These are phyloP conservation scores for Spodoptera picta DNA, from an alignment of 2,888 invertebrate species.

Conservation along the genomic window DNA sequence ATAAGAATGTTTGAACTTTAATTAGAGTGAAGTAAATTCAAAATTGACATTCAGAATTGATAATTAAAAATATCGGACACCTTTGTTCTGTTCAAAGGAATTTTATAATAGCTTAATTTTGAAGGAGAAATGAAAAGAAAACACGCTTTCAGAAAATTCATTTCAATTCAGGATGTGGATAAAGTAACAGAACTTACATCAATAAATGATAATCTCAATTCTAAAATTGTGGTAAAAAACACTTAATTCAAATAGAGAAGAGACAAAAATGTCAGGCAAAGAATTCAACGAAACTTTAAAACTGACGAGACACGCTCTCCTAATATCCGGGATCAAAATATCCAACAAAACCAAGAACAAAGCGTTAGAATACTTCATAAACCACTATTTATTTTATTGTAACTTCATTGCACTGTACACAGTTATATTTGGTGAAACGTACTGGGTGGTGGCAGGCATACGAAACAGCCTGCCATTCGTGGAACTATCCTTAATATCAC, in stretches of 20 bases:
- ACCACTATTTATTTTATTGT: constrained; percentile 60
- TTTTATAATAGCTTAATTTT: constrained; percentile 7
- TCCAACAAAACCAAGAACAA: constrained; percentile 32
- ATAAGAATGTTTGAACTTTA: constrained; percentile 13
- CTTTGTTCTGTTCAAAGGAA: constrained; percentile 37
- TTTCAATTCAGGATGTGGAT: not conserved
- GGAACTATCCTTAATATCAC: constrained; percentile 69
- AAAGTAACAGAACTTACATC: not conserved
- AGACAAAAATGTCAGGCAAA: constrained; percentile 13
- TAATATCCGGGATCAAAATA: constrained; percentile 70
- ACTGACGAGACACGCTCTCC: constrained; percentile 61
- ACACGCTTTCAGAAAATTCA: not conserved
- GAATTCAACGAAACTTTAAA: constrained; percentile 63
- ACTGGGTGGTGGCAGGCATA: constrained; percentile 69
- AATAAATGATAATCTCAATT: not conserved
- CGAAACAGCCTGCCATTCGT: constrained; percentile 63
- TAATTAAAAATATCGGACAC: constrained; percentile 20
- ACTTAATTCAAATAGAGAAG: not conserved
- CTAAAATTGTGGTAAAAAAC: not conserved
- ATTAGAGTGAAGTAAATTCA: constrained; percentile 31
- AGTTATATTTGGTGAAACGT: constrained; percentile 70
- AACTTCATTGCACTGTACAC: constrained; percentile 66
- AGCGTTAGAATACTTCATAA: constrained; percentile 51
- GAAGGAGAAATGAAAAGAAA: too few species aligned
- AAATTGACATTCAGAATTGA: constrained; percentile 4